A percentile compares a stretch with the other conserved stretches of the same genome.
Conservation (phyloP, 2,113 vertebrate species). For the Ptychochromis oligacanthus region DNA sequence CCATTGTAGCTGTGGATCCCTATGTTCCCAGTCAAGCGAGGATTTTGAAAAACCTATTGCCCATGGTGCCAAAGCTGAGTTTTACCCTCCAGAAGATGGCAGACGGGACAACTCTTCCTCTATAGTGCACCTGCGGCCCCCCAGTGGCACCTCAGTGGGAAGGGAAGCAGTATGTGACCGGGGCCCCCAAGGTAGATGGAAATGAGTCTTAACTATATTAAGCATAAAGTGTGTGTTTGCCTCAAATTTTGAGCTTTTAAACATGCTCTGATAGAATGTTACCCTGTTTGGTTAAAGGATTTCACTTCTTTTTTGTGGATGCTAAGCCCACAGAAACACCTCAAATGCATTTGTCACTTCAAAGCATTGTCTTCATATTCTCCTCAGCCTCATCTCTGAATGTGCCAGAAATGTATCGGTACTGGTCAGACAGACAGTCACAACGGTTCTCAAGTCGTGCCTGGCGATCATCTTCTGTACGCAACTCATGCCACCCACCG, state of each 20-base stretch:
- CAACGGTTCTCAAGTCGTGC: constrained; percentile 64
- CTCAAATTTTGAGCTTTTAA: background rate
- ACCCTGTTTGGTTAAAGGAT: background rate
- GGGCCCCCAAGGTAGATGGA: constrained; percentile 61
- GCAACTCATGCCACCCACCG: constrained; percentile 60
- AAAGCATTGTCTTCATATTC: background rate
- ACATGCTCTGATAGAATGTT: background rate
- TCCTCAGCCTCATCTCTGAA: constrained; percentile 78
- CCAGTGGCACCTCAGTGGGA: constrained; percentile 38
- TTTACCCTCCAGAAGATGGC: constrained; percentile 58
- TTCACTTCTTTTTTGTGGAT: background rate
- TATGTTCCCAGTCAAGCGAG: constrained; percentile 82
- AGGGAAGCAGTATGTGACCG: constrained; percentile 64
- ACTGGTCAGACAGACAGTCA: constrained; percentile 83
- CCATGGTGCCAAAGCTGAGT: constrained; percentile 64
- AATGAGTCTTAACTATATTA: background rate
- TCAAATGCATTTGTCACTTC: background rate
- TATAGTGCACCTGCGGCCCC: constrained; percentile 71
- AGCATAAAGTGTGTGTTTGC: background rate
- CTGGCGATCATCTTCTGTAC: constrained; percentile 81
- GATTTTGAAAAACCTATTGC: constrained; percentile 72
- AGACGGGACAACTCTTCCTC: constrained; percentile 74
- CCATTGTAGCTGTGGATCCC: constrained; percentile 81
- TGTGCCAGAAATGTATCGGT: constrained; percentile 81
- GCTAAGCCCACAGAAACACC: too few relatives aligned